Conservation (phyloP, 2,797 vertebrate species). For the Pagetopsis macropterus region DNA sequence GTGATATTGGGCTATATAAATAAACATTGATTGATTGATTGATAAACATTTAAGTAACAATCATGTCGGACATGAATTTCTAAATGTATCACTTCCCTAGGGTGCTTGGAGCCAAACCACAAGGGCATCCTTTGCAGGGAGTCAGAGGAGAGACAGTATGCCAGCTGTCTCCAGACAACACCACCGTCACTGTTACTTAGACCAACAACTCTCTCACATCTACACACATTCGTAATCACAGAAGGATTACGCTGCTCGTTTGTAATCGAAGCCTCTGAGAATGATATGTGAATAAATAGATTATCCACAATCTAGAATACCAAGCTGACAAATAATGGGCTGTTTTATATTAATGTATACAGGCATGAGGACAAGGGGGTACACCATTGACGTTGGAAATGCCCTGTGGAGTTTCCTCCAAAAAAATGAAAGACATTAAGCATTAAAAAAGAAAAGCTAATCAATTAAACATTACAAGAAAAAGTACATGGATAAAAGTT, state of each 20-base stretch:
- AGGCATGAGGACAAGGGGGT: conserved; percentile 2
- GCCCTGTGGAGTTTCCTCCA: not conserved
- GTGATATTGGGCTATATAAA: no score
- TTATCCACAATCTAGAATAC: conserved; percentile 33
- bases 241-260: conserved; percentile 37
- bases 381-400: not conserved
- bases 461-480: no score
- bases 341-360: not conserved
- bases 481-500: no score
- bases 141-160: conserved; percentile 7
- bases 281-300: conserved; percentile 38
- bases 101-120: not conserved
- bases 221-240: conserved; percentile 35
- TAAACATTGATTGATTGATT: no score
- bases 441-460: no score
- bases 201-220: conserved; percentile 26
- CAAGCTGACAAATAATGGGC: not conserved
- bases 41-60: not conserved
- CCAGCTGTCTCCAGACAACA: conserved; percentile 37
- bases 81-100: not conserved
- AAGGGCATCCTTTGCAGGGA: conserved; percentile 16
- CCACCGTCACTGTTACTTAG: conserved; percentile 41
- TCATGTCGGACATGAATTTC: not conserved
- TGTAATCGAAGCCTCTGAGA: conserved; percentile 47
- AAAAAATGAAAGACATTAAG: no score